Conservation (phyloP, 1,140 invertebrate genomes). For the Centruroides sculpturatus region DNA sequence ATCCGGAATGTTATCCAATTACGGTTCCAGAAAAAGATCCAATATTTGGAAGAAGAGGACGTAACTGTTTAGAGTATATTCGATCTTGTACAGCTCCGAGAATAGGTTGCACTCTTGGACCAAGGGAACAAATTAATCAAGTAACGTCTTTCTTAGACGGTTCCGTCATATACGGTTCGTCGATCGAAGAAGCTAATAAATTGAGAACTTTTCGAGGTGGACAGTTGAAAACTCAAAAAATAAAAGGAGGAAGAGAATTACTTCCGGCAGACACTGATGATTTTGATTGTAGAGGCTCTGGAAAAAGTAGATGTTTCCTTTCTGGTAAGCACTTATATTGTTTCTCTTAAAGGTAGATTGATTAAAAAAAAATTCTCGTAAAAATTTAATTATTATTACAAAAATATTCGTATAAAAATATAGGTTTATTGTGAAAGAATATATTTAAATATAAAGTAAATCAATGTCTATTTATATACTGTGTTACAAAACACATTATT, state of each 20-base stretch:
- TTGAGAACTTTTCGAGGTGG: slow-evolving; percentile 38
- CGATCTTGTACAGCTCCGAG: slow-evolving; percentile 64
- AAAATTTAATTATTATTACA: no score
- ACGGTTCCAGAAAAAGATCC: slow-evolving; percentile 41
- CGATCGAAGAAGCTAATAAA: slow-evolving; percentile 32
- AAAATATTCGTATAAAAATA: no score
- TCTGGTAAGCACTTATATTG: slow-evolving; percentile 1
- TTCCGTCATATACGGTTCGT: slow-evolving; percentile 68
- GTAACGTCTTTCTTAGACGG: slow-evolving; percentile 75
- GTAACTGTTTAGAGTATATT: slow-evolving; percentile 56
- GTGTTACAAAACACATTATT: no score
- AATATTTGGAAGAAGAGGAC: slow-evolving; percentile 37
- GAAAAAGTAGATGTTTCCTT: slow-evolving; percentile 10
- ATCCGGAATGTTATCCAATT: slow-evolving; percentile 50
- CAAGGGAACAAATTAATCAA: slow-evolving; percentile 40
- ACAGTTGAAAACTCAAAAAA: slow-evolving; percentile 31
- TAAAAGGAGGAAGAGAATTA: slow-evolving; percentile 3
- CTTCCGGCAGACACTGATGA: slow-evolving; percentile 7
- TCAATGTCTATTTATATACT: no score
- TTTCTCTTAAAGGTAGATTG: no score
- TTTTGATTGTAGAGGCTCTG: slow-evolving; percentile 5
- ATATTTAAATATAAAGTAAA: no score
- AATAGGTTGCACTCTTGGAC: slow-evolving; percentile 52
- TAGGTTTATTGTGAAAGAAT: no score
- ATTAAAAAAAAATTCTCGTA: no score